Evolutionary conservation across 2,888 invertebrate genomes (phyloP), one percentile per base, ranked within the genome.

Genomic region (Diarsia rubi): DNA sequence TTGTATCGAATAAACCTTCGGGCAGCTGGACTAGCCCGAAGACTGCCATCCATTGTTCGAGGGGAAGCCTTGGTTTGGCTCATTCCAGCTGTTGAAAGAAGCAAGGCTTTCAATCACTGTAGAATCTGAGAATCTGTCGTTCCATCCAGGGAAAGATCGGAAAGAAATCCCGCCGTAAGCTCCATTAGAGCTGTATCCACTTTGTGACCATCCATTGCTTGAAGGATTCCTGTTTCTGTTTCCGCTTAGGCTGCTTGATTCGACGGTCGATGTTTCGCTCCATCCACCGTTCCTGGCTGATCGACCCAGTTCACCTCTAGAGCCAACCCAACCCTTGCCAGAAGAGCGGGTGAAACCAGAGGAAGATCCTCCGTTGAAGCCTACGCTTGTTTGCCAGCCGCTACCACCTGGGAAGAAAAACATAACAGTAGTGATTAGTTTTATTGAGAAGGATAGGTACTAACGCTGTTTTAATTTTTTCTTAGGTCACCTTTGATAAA

Each of bases 351-450:
- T 83, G 19, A 69, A 52, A 9, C 81, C 82, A 21, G 70, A 54
- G 11, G 87, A 81, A 27, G 84, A 74, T 19, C 82, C 83, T 68
- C 64, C 72, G 27, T 67, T 37, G n/a, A 82, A 87, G 16, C 88
- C 85, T 6, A 83, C 81, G 49, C 79, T 82, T 57, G 84, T 79
- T 83, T 91, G 90, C 91, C 91, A 92, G 44, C 90, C 89, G 64
- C 84, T 82, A 52, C 88, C 87, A 54, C 90, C 90, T 91, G 64
- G 52, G 47, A 21, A 74, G 42, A 16, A 74, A 21, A 24, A 47
- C 19, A 37, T 2, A 44, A 42, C 0, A 63, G 3, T 19, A 1
- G 11, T 44, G 4, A 14, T 64, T n/a, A 27, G 21, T 31, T 44
- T 52, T 52, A 31, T 52, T 44, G n/a, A 49, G n/a, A 37, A 37